Conservation (phyloP, 2,797 vertebrate species). For the Dallia pectoralis region DNA sequence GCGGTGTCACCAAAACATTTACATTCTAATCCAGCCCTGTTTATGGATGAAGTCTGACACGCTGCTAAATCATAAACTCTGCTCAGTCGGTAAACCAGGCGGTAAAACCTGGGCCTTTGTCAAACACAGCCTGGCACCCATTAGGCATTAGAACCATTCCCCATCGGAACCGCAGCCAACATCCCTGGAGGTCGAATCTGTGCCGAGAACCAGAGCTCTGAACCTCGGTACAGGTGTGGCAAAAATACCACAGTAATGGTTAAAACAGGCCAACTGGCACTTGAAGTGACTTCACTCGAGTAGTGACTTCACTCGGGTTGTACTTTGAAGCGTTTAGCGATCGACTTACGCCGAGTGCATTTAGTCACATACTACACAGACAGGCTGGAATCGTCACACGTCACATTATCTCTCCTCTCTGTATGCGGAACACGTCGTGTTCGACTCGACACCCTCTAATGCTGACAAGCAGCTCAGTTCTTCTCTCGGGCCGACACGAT, state of each 20-base stretch:
- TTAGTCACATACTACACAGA: not conserved
- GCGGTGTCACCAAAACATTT: not conserved
- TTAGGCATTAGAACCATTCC: conserved; percentile 18
- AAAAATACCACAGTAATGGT: not conserved
- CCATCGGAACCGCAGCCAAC: conserved; percentile 19
- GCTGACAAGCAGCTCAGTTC: not conserved
- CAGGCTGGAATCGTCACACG: not conserved
- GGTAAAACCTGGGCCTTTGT: not conserved
- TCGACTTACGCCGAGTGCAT: too few relatives aligned
- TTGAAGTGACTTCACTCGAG: not conserved
- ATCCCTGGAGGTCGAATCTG: conserved; percentile 13
- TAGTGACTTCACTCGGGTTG: not conserved
- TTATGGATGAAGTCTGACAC: not conserved
- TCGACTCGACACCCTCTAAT: not conserved
- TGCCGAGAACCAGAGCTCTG: conserved; percentile 5
- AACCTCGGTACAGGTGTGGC: not conserved
- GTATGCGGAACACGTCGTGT: not conserved
- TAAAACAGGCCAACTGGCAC: not conserved
- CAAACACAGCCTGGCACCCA: conserved; percentile 16
- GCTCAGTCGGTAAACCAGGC: not conserved
- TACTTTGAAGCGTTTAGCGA: too few relatives aligned
- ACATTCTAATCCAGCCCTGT: not conserved
- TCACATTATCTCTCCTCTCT: not conserved
- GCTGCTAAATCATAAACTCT: not conserved
- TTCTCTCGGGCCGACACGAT: conserved; percentile 39